Conservation (phyloP, 92 coral and sea anemone species). For the Ricordea florida region DNA sequence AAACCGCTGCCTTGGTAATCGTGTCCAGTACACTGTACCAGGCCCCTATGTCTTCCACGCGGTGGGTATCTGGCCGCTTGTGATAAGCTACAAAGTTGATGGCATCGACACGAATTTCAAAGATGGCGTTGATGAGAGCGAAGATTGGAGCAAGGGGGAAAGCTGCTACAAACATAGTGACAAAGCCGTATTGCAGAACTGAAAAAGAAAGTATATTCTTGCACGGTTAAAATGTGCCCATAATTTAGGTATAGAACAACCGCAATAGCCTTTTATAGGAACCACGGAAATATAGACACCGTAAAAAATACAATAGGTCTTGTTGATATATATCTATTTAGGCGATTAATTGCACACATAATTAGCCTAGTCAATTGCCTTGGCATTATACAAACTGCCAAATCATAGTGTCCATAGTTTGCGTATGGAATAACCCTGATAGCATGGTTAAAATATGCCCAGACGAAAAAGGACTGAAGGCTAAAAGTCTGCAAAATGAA, state of each 20-base stretch:
- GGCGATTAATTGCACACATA: no score
- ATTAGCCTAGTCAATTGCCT: no score
- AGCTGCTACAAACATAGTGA: slow-evolving; percentile 97
- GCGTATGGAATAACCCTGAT: no score
- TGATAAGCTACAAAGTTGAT: slow-evolving; percentile 85
- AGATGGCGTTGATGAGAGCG: slow-evolving; percentile 80
- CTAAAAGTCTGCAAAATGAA: no score
- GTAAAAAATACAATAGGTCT: no score
- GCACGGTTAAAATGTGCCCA: background rate
- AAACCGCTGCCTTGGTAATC: slow-evolving; percentile 63
- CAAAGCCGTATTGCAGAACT: slow-evolving; percentile 96
- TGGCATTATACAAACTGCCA: no score
- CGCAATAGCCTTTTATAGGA: background rate
- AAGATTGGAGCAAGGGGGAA: slow-evolving; percentile 94
- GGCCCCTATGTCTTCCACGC: slow-evolving; percentile 95
- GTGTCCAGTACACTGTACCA: slow-evolving; percentile 77
- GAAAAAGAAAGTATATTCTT: background rate
- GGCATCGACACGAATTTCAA: slow-evolving; percentile 92
- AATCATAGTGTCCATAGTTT: no score
- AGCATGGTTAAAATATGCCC: no score
- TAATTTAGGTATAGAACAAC: background rate
- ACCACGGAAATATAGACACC: no score
- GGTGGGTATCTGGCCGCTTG: slow-evolving; percentile 82
- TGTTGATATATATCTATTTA: no score
- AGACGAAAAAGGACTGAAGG: no score